Evolutionary conservation across 2,888 invertebrate species (phyloP), one percentile per base, ranked within the genome.

Genomic region (Zonitis immaculata): DNA sequence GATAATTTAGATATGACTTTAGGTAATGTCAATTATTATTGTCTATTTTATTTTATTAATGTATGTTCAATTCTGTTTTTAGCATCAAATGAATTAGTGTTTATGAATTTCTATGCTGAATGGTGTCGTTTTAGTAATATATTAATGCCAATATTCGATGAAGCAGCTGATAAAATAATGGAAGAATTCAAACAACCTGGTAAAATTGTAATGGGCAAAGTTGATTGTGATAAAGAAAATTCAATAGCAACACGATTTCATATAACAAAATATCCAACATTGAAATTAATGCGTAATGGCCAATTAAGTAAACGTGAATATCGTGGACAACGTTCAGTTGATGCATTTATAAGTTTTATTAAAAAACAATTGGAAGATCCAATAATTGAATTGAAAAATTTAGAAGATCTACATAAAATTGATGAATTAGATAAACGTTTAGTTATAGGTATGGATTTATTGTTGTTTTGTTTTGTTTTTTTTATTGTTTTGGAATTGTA

Each of bases 71-170:
- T n/a, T n/a, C n/a, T n/a, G n/a, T 47, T 25, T 51, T 46, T 82
- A 95, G 96, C 91, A 57, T 87, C 89, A 56, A 93, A 95, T 82
- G 97, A 99, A 80, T 79, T 99, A 76, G 96, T 98, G 57, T 91
- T 99, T 77, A 86, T 99, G 58, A 99, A 99, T 79, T 99, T 99
- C 78, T 99, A 98, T 79, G 99, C 99, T 26, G 97, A 99, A 73
- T 99, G 99, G 99, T 99, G 99, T 79, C 87, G 93, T 70, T 99
- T 98, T 80, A 98, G 98, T 79, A 97, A 94, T 76, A 85, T 95
- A 79, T 79, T 99, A 72, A 90, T 91, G 76, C 99, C 99, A 9
- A 88, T 97, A 69, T 99, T 95, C 77, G 93, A 95, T 75, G 95
- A 97, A 75, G 93, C 97, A 35, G 90, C 96, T 8, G 90, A 90